Evolutionary conservation across 37 sponge, comb jelly and placozoan species (phyloP), one percentile per base, ranked within the genome.

Genomic region (Spongia lamella): DNA sequence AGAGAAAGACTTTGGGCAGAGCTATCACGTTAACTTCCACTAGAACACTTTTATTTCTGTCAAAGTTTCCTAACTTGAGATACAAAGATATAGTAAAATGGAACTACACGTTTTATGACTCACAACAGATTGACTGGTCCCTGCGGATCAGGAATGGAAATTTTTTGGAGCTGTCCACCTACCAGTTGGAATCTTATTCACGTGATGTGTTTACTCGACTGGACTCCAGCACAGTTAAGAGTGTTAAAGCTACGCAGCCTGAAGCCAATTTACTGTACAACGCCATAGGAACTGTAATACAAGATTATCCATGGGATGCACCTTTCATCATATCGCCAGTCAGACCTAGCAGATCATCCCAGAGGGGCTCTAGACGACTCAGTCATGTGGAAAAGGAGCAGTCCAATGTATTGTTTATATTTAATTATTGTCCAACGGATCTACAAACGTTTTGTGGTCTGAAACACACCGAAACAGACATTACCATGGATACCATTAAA

Each of bases 231-330:
- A 50, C 11, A 16, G 54, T 20, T 15, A 63, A 60, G 20, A 30
- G 55, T 20, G 56, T 61, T 19, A 77, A 17, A 13, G 9, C 40
- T 5, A 9, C 9, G 9, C 47, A 43, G 47, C 5, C 47, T 43
- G 47, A 9, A 13, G 47, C 47, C 7, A 13, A 9, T 43, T 43
- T 43, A 11, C 49, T 77, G 1, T 84, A 84, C 32, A 70, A 51
- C 29, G 74, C 68, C 26, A 54, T 88, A 19, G 75, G 63, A 17
- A 61, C 66, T 27, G 62, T 51, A 3, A 77, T 88, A 20, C 82
- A 83, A 31, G 70, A 83, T 16, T 78, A 59, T 27, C 73, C 56
- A 1, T 88, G 84, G 89, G 89, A 88, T 59, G 68, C 68, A n/a
- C 89, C 89, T 13, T 79, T 75, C 30, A 54, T 88, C 5, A 37